phyloP scores from a whole-genome alignment of 2,888 invertebrate species.

The Willowsia nigromaculata region DNA sequence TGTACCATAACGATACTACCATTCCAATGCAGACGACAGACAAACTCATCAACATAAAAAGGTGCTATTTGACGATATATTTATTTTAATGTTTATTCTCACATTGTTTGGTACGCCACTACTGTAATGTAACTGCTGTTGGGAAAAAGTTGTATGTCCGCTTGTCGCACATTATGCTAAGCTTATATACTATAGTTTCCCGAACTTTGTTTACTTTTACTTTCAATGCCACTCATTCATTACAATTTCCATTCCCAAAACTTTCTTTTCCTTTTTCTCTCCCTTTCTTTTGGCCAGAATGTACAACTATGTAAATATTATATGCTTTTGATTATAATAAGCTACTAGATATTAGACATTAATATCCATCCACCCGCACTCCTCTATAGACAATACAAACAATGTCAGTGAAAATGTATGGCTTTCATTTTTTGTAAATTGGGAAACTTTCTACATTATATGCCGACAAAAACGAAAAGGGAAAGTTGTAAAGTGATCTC shows the following conservation, averaged over 20 bases:
- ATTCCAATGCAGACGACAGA: background rate
- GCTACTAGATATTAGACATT: background rate
- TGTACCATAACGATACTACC: too few species aligned
- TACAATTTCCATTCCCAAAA: background rate
- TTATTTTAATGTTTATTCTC: conserved; percentile 16
- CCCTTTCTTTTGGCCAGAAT: background rate
- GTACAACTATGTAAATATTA: background rate
- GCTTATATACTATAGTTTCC: background rate
- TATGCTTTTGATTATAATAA: background rate
- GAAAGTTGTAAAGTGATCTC: conserved; percentile 35
- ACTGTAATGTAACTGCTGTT: background rate
- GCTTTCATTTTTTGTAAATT: conserved; percentile 26
- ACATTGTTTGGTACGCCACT: background rate
- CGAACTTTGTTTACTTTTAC: conserved; percentile 1
- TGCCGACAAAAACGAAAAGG: background rate
- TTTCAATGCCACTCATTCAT: conserved; percentile 26
- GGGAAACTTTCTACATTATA: conserved; percentile 22
- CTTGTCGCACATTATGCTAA: background rate
- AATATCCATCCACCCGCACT: background rate
- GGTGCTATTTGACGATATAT: background rate
- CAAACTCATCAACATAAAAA: background rate
- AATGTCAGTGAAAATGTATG: background rate
- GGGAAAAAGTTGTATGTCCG: background rate
- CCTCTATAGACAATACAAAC: background rate
- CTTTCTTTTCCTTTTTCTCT: background rate